Percentiles rank a stretch among this genome's conserved stretches.
Conservation (phyloP, 2,888 invertebrate genomes). For the Panorpa germanica region DNA sequence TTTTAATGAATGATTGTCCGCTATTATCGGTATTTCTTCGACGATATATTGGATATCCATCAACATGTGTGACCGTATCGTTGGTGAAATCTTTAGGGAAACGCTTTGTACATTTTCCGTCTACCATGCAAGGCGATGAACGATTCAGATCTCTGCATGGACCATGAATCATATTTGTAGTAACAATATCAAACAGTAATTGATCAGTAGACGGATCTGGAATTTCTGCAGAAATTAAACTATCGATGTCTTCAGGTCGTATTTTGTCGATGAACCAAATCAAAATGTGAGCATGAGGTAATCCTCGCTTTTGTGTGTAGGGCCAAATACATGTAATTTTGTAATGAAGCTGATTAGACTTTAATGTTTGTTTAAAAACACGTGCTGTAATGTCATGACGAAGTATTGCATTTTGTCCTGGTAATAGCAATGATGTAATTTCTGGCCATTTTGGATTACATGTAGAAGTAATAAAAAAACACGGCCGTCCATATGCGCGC, state of each 20-base stretch:
- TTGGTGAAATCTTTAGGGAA: constrained; percentile 14
- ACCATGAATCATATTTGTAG: constrained; percentile 19
- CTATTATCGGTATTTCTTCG: constrained; percentile 14
- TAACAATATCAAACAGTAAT: constrained; percentile 14
- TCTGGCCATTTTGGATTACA: constrained; percentile 2
- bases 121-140: constrained; percentile 17
- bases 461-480: too few species aligned
- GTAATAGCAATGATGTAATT: constrained; percentile 4
- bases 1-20: constrained; percentile 12
- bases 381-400: constrained; percentile 8
- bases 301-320: constrained; percentile 19
- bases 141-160: constrained; percentile 16
- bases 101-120: constrained; percentile 19
- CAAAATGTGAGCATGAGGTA: constrained; percentile 18
- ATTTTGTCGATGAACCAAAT: constrained; percentile 18
- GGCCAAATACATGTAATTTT: too few species aligned
- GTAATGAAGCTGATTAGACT: neutral
- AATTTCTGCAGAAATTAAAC: constrained; percentile 15
- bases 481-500: too few species aligned
- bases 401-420: constrained; percentile 5
- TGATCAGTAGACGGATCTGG: constrained; percentile 12
- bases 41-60: constrained; percentile 19
- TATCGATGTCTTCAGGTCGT: constrained; percentile 16
- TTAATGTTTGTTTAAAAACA: constrained; percentile 6
- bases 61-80: constrained; percentile 17